A percentile compares a stretch with the other conserved stretches of the same genome.
phyloP scores from a whole-genome alignment of 1,140 invertebrate genomes.

The Hylaeus volcanicus region DNA sequence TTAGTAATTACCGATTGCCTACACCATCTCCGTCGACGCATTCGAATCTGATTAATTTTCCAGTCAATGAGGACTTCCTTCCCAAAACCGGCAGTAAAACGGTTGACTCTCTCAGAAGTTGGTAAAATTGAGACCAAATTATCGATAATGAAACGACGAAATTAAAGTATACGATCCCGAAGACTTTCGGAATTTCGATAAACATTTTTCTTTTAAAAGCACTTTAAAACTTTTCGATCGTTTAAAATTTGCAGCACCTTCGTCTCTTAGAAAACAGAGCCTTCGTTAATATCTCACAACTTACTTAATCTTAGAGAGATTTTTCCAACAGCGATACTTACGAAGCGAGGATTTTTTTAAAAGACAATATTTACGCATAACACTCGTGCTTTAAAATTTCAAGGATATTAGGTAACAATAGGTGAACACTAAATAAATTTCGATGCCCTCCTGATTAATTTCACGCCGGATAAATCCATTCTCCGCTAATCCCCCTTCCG shows the following conservation, averaged over 20 bases:
- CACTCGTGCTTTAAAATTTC: background rate
- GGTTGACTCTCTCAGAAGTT: background rate
- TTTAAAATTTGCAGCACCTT: background rate
- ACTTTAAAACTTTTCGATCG: background rate
- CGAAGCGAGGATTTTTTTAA: no score
- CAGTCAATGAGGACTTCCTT: background rate
- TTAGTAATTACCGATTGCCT: background rate
- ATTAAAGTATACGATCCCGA: background rate
- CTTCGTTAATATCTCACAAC: no score
- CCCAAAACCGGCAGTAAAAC: background rate
- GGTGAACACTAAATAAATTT: slow-evolving; percentile 9
- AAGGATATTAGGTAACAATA: slow-evolving; percentile 15
- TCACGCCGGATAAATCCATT: slow-evolving; percentile 35
- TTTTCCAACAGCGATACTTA: no score
- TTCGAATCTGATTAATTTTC: slow-evolving; percentile 1
- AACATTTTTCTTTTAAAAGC: background rate
- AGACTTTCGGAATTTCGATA: background rate
- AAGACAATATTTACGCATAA: no score
- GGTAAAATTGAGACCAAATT: background rate
- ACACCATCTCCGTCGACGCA: background rate
- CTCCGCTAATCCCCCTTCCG: background rate
- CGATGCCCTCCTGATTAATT: slow-evolving; percentile 26
- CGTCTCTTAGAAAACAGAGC: background rate
- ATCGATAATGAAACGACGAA: background rate
- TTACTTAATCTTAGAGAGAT: no score